Conservation (phyloP, 2,797 vertebrate genomes). For the Pangasius krempfi region DNA sequence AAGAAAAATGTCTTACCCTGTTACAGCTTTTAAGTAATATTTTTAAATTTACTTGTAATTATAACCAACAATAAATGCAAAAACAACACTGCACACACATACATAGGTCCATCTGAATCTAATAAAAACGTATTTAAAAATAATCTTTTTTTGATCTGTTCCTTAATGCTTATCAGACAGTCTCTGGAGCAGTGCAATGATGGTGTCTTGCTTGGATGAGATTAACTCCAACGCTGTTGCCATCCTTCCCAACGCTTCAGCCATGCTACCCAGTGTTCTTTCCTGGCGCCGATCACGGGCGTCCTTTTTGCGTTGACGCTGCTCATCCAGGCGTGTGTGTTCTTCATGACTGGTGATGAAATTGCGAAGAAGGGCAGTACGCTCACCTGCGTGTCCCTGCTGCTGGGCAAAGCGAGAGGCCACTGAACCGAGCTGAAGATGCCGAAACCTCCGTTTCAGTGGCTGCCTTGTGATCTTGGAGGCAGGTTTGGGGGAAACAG, state of each 20-base stretch:
- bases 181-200: conserved; percentile 59
- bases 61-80: neutral
- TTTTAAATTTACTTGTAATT: neutral
- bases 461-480: conserved; percentile 36
- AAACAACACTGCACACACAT: neutral
- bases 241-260: conserved; percentile 83
- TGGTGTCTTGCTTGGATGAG: conserved; percentile 58
- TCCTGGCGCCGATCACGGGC: conserved; percentile 92
- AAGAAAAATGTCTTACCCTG: neutral
- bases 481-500: conserved; percentile 33
- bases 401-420: conserved; percentile 24
- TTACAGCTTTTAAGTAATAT: neutral
- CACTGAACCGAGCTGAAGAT: conserved; percentile 23
- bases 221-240: conserved; percentile 59
- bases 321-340: conserved; percentile 85
- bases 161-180: conserved; percentile 53
- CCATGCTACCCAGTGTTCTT: conserved; percentile 89
- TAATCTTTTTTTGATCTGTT: neutral
- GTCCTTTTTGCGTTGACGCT: conserved; percentile 85
- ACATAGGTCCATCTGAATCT: neutral
- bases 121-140: neutral
- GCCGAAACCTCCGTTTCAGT: conserved; percentile 47
- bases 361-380: conserved; percentile 87
- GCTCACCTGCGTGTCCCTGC: conserved; percentile 84
- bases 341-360: conserved; percentile 89